Evolutionary conservation across 2,888 invertebrate genomes (phyloP).

Genomic region (Meta bourneti): DNA sequence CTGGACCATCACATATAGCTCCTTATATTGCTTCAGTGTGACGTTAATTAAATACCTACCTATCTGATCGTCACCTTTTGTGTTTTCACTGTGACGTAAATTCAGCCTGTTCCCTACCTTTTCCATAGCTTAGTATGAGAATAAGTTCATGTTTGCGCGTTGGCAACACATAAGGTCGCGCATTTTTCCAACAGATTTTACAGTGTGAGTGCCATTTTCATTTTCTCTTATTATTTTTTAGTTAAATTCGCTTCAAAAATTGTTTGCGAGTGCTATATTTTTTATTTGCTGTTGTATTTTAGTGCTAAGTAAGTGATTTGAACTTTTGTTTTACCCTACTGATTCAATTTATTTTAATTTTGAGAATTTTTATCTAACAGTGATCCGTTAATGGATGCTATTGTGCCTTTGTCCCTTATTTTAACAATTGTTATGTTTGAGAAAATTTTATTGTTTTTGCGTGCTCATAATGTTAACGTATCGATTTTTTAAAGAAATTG

Average conservation of each 20-base stretch:
- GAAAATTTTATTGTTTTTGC: too few relatives aligned
- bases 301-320: constrained; percentile 18
- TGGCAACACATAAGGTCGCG: constrained; percentile 58
- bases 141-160: neutral
- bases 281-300: neutral
- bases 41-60: neutral
- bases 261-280: neutral
- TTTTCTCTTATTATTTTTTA: constrained; percentile 6
- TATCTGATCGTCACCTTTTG: neutral
- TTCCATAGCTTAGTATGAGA: too few relatives aligned
- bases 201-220: constrained; percentile 68
- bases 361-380: neutral
- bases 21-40: too few relatives aligned
- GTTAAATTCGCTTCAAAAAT: neutral
- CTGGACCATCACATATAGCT: too few relatives aligned
- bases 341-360: neutral
- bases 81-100: neutral
- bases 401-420: neutral
- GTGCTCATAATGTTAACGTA: too few relatives aligned
- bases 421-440: neutral
- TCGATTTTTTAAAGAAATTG: too few relatives aligned
- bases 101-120: neutral
- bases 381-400: neutral
- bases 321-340: neutral
- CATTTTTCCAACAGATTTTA: constrained; percentile 59